These are phyloP conservation scores for Pachycephus smyrnensis DNA, from an alignment of 2,888 invertebrate species.

Conservation along the genomic window DNA sequence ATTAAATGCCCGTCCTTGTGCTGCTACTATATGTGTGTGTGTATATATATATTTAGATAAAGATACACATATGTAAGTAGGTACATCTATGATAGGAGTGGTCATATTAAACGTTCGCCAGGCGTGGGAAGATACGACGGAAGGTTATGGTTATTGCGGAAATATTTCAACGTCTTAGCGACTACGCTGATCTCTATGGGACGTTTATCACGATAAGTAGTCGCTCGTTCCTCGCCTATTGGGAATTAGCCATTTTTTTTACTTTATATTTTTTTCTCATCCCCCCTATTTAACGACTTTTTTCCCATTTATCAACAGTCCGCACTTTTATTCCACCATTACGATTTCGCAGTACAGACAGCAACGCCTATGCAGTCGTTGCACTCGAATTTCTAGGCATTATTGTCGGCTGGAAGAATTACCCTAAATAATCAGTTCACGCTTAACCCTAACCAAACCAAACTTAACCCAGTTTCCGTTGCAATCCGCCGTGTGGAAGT, in stretches of 20 bases:
- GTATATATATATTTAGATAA: too few relatives aligned
- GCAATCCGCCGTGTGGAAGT: too few relatives aligned
- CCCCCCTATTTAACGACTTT: background rate
- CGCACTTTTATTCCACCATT: constrained; percentile 5
- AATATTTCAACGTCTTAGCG: constrained; percentile 58
- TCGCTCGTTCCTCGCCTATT: constrained; percentile 26
- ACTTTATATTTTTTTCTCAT: background rate
- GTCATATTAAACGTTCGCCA: constrained; percentile 17
- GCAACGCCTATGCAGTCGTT: too few relatives aligned
- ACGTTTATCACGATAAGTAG: constrained; percentile 56
- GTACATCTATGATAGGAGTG: constrained; percentile 1
- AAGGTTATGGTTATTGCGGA: constrained; percentile 54
- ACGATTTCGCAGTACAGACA: background rate
- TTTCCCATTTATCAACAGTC: background rate
- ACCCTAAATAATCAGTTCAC: too few relatives aligned
- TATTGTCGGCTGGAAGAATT: too few relatives aligned
- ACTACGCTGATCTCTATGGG: constrained; percentile 41
- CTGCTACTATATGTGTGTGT: background rate
- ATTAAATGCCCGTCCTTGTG: background rate
- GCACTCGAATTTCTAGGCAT: too few relatives aligned
- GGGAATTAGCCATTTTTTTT: constrained; percentile 34
- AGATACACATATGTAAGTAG: too few relatives aligned
- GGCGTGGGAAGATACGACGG: constrained; percentile 56
- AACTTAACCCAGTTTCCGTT: too few relatives aligned
- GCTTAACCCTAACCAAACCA: too few relatives aligned